Percentiles rank a stretch among this genome's conserved stretches.
Evolutionary conservation across 2,888 invertebrate genomes (phyloP).

Genomic region (Onchidella celtica): DNA sequence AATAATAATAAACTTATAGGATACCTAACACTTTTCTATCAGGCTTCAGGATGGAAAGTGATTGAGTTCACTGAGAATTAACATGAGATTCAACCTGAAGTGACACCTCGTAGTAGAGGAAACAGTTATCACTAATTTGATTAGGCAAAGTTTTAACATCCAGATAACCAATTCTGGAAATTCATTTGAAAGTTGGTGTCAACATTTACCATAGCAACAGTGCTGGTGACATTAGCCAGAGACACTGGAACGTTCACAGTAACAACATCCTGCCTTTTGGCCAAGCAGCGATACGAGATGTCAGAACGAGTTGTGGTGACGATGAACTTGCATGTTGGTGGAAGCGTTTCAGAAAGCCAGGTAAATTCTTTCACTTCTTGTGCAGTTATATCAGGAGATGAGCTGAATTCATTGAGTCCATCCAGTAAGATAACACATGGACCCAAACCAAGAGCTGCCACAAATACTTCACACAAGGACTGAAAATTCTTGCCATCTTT

Average conservation of each 20-base stretch:
- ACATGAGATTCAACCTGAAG: no score
- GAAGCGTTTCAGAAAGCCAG: constrained; percentile 75
- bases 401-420: constrained; percentile 74
- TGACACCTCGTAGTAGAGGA: no score
- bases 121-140: no score
- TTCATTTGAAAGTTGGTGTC: no score
- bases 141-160: no score
- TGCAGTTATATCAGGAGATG: constrained; percentile 13
- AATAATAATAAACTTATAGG: no score
- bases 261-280: constrained; percentile 65
- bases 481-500: constrained; percentile 59
- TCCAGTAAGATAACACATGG: constrained; percentile 77
- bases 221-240: constrained; percentile 11
- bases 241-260: constrained; percentile 56
- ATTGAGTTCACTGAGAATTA: no score
- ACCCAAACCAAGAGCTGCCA: constrained; percentile 71
- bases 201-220: constrained; percentile 28
- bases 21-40: no score
- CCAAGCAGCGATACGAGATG: constrained; percentile 65
- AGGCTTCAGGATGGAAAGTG: no score
- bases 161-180: no score
- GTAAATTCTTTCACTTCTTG: constrained; percentile 45
- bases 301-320: constrained; percentile 73
- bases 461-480: constrained; percentile 70
- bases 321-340: constrained; percentile 73